Conservation (phyloP, 2,113 vertebrate species). For the Hystrix cristata region DNA sequence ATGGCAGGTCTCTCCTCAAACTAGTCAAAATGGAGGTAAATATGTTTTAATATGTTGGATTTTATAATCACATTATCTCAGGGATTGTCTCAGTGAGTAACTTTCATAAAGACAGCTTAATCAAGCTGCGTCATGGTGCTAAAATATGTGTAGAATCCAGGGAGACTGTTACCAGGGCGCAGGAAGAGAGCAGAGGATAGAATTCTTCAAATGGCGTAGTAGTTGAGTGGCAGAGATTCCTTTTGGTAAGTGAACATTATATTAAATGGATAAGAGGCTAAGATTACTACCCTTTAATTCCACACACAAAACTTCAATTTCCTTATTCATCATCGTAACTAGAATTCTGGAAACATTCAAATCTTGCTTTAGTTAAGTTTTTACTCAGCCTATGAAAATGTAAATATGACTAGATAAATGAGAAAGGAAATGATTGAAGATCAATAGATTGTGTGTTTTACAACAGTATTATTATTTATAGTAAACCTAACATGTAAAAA, state of each 20-base stretch:
- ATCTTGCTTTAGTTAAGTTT: background rate
- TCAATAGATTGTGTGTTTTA: background rate
- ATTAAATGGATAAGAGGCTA: background rate
- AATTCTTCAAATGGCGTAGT: background rate
- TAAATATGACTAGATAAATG: background rate
- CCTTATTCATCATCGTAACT: background rate
- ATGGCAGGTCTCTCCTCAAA: slow-evolving; percentile 1
- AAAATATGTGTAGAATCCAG: background rate
- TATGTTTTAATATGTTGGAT: background rate
- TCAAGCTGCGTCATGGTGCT: background rate
- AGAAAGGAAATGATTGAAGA: background rate
- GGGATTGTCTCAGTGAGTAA: background rate
- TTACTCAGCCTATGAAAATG: background rate
- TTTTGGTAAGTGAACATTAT: background rate
- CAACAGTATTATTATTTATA: background rate
- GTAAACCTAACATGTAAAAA: background rate
- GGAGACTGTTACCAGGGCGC: slow-evolving; percentile 5
- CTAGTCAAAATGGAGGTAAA: background rate
- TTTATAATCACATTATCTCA: slow-evolving; percentile 23
- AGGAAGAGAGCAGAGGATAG: slow-evolving; percentile 7
- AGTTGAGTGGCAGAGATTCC: background rate
- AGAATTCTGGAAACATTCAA: background rate
- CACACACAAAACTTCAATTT: background rate
- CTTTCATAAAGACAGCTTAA: slow-evolving; percentile 29
- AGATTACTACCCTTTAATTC: background rate